Base-by-base conservation (phyloP, 1,140 invertebrate species). In the Globodera rostochiensis region DNA sequence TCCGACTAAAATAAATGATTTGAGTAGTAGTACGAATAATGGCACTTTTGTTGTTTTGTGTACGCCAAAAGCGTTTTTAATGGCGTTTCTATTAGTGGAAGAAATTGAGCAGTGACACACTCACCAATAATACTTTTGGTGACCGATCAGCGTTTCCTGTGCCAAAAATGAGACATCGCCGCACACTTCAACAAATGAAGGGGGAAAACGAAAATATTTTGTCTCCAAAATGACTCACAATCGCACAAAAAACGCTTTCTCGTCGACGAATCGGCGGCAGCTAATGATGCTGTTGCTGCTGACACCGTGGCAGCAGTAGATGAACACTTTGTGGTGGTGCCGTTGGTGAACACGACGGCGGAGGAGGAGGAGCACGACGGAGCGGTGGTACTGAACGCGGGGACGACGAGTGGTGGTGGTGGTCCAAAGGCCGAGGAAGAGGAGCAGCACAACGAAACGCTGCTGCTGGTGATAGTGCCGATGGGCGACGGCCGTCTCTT, bases 41-140 rank as follows among this genome's bases (percentile, higher is more conserved):
- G 36, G 1, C 36, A 36, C 36, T 36, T 36, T 36, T 36, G 36
- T 36, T 36, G 36, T 3, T 36, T 36, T 36, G 36, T 36, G 36
- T 36, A 2, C 2, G 36, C 36, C 36, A 36, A 36, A 36, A 36
- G 36, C 36, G 1, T 36, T 36, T 36, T 36, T 36, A 36, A 36
- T 36, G 36, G 36, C 36, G 36, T 36, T 36, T 36, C 36, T 36
- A 66, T 15, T 66, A 13, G n/a, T 21, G n/a, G 3, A 66, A 66
- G 60, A 66, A 15, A 21, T 25, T 21, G n/a, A 21, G 60, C 60
- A 66, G n/a, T 66, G 25, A 46, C n/a, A 13, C n/a, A 64, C 13
- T 47, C 9, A 78, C 77, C 77, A 78, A 78, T 78, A 78, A 69
- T 78, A 78, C 47, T 64, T 71, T 70, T 50, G 4, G 47, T 78